Conservation (phyloP, 64 coral and sea anemone species). For the Anthopleura sola region DNA sequence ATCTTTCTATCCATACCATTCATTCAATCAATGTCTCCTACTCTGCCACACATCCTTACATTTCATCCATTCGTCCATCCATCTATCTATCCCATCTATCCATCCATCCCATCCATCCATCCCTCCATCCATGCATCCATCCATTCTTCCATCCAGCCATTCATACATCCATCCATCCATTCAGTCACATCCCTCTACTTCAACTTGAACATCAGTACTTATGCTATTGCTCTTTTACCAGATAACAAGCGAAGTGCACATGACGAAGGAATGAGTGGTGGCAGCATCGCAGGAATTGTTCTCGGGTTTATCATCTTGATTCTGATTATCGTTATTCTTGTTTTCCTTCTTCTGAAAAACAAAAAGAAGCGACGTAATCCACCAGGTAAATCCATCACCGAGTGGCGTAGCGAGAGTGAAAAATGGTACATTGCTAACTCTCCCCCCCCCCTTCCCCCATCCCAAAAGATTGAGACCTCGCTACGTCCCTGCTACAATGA, state of each 20-base stretch:
- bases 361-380: conserved; percentile 29
- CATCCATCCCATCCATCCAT: neutral
- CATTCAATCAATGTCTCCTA: neutral
- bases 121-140: neutral
- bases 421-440: no score
- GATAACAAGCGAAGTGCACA: neutral
- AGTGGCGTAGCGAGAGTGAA: no score
- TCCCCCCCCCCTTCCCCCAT: no score
- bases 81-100: no score
- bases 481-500: no score
- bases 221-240: neutral
- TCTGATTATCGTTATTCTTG: neutral
- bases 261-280: neutral
- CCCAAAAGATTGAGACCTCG: no score
- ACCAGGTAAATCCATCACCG: neutral
- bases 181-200: no score
- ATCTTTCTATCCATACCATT: no score
- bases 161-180: no score
- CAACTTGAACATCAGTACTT: neutral
- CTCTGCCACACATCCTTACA: neutral
- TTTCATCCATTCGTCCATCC: neutral
- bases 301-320: neutral
- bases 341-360: neutral
- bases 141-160: neutral
- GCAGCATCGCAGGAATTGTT: conserved; percentile 8